These are phyloP conservation scores for Muraenolepis orangiensis DNA, from an alignment of 2,797 vertebrate species.

Conservation along the genomic window DNA sequence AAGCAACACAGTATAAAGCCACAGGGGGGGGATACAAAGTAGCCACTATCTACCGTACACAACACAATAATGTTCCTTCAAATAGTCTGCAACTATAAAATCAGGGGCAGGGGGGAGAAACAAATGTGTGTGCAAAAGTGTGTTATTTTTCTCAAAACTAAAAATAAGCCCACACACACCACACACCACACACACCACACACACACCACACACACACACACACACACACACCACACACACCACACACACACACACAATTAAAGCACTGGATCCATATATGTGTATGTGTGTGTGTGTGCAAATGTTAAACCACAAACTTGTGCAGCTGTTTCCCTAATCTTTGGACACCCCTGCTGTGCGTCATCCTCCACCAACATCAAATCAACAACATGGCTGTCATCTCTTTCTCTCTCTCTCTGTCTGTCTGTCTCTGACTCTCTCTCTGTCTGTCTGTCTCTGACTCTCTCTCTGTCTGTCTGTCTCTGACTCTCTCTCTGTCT, in stretches of 20 bases:
- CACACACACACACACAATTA: slow-evolving; percentile 8
- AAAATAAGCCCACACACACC: neutral
- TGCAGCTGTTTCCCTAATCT: slow-evolving; percentile 35
- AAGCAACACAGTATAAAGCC: neutral
- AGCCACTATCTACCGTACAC: neutral
- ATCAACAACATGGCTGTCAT: slow-evolving; percentile 30
- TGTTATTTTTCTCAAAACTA: neutral
- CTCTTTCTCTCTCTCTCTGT: slow-evolving; percentile 6
- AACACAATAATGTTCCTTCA: neutral
- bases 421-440: neutral
- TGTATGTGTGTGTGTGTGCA: neutral
- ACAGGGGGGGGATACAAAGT: neutral
- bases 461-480: slow-evolving; percentile 23
- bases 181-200: neutral
- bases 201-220: neutral
- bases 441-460: slow-evolving; percentile 15
- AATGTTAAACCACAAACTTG: slow-evolving; percentile 22
- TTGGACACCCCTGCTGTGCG: slow-evolving; percentile 36
- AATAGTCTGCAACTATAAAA: neutral
- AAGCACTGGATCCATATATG: no score
- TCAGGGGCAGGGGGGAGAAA: neutral
- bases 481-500: no score
- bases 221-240: neutral
- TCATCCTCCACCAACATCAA: slow-evolving; percentile 43
- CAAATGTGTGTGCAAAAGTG: no score